A percentile compares a stretch with the other conserved stretches of the same genome.
Conservation (phyloP, 1,140 invertebrate species). For the Drosophila lacertosa region DNA sequence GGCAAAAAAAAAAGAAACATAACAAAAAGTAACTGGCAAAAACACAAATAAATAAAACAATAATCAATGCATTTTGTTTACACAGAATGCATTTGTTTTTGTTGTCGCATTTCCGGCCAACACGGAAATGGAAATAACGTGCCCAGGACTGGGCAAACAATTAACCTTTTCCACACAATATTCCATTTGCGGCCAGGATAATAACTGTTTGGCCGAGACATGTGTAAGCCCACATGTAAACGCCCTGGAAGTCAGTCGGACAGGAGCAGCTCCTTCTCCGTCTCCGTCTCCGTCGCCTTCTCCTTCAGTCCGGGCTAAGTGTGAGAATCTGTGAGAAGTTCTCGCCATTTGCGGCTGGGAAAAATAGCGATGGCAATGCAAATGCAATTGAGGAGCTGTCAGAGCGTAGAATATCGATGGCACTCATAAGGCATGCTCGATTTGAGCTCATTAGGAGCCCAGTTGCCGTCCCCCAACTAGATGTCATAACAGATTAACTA, state of each 20-base stretch:
- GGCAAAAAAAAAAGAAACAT: constrained; percentile 2
- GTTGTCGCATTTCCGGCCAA: constrained; percentile 45
- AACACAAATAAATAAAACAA: constrained; percentile 47
- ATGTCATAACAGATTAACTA: constrained; percentile 79
- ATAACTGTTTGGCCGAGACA: constrained; percentile 56
- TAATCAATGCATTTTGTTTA: constrained; percentile 45
- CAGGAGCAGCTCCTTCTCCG: neutral
- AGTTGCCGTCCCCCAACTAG: no score
- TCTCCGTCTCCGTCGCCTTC: no score
- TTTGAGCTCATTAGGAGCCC: constrained; percentile 70
- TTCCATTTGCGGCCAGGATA: constrained; percentile 41
- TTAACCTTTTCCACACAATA: constrained; percentile 41
- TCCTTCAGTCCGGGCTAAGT: constrained; percentile 10
- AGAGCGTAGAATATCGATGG: constrained; percentile 79
- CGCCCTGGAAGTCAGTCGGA: constrained; percentile 37
- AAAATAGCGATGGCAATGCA: constrained; percentile 42
- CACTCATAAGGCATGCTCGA: constrained; percentile 77
- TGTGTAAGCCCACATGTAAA: constrained; percentile 70
- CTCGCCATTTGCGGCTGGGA: constrained; percentile 55
- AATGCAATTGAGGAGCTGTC: constrained; percentile 70
- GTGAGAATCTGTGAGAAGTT: constrained; percentile 49
- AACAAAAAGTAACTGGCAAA: constrained; percentile 10
- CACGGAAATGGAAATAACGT: constrained; percentile 33
- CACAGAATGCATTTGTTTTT: constrained; percentile 45
- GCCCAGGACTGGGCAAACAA: constrained; percentile 26